Percentiles rank a stretch among this genome's conserved stretches.
Evolutionary conservation across 2,113 vertebrate genomes (phyloP).

Genomic region (Antidorcas marsupialis): DNA sequence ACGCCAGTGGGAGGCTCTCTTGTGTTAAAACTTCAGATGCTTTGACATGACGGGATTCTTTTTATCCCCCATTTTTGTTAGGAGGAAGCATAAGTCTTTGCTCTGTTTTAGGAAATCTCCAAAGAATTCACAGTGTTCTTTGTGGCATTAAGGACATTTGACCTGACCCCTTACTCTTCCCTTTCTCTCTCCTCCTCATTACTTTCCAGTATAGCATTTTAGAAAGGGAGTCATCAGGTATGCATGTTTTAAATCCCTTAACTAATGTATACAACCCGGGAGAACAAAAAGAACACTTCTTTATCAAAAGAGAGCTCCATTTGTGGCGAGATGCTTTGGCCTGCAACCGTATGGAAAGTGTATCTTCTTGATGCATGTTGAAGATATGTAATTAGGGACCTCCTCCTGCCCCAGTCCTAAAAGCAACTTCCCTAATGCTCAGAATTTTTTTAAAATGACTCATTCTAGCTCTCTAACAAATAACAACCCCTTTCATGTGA

Average conservation of each 20-base stretch:
- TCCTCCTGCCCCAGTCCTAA: not conserved
- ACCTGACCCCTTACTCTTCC: not conserved
- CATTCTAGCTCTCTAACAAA: not conserved
- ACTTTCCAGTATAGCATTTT: not conserved
- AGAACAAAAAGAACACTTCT: not conserved
- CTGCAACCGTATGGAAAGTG: not conserved
- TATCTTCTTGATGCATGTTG: not conserved
- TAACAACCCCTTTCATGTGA: not conserved
- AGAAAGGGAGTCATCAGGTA: not conserved
- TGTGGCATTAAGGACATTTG: not conserved
- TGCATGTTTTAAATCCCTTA: not conserved
- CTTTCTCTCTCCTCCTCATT: not conserved
- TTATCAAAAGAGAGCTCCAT: not conserved
- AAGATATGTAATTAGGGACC: not conserved
- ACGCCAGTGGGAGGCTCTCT: not conserved
- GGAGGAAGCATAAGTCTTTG: not conserved
- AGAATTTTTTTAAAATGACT: not conserved
- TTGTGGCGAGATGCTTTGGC: not conserved
- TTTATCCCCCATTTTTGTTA: not conserved
- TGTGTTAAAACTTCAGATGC: constrained; percentile 9
- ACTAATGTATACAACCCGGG: not conserved
- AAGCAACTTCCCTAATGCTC: not conserved
- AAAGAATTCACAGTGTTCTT: not conserved
- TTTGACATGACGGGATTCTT: not conserved
- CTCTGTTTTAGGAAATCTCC: constrained; percentile 13